Evolutionary conservation across 2,888 invertebrate genomes (phyloP), one percentile per base, ranked within the genome.

Genomic region (Ochropacha duplaris): DNA sequence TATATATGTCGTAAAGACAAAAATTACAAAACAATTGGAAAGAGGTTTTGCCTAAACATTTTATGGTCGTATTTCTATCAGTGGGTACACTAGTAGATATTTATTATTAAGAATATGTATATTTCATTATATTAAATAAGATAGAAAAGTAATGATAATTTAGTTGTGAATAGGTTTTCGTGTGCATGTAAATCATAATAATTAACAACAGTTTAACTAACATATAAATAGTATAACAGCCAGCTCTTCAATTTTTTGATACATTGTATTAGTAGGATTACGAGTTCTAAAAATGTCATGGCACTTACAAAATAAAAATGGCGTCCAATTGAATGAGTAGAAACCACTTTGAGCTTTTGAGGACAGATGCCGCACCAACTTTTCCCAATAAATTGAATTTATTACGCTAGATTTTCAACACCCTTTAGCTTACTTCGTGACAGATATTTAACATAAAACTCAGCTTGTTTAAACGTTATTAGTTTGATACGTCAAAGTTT

Each of bases 331-430:
- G 59, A 68, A 68, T 39, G 59, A 69, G 57, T 51, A 34, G 54
- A 57, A 58, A 58, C 55, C 55, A 55, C 54, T 58, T 57, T 56
- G 51, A 55, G 54, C 55, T 57, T 60, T 49, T 16, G 44, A 44
- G n/a, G 50, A 49, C 63, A 71, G 64, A 66, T 69, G 62, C 58
- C 56, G 57, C 62, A 68, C 63, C 59, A 69, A 66, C 57, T 71
- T 70, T 66, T 61, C 58, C 58, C 64, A 68, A 71, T 71, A 70
- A 79, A 73, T 72, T 62, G 57, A 71, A 76, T 77, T 75, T 71
- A 54, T 58, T 56, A 54, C 52, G 60, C 59, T 64, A 62, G 61
- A 67, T 67, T 69, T 62, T 58, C 28, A 54, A 39, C 49, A 31
- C 57, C 56, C 31, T 57, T 57, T 34, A 56, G 22, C 12, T 22